Evolutionary conservation across 2,113 vertebrate species (phyloP).

Genomic region (Gnathonemus longibarbis): DNA sequence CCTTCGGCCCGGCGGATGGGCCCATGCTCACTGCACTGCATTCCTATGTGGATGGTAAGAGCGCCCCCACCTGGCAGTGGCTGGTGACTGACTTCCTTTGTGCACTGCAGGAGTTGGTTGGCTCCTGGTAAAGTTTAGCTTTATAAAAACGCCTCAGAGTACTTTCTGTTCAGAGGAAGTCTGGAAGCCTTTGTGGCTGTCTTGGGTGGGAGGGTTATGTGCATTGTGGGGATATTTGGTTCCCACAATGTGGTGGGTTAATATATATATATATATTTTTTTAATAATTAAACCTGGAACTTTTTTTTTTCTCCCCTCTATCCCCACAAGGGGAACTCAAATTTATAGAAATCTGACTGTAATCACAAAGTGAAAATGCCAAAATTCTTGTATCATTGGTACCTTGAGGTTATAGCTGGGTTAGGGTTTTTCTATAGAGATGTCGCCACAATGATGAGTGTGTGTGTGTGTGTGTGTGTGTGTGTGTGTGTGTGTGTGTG

Average conservation of each 20-base stretch:
- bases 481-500: too few relatives aligned
- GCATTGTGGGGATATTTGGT: neutral
- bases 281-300: too few relatives aligned
- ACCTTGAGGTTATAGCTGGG: too few relatives aligned
- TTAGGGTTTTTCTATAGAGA: too few relatives aligned
- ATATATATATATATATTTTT: too few relatives aligned
- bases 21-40: slow-evolving; percentile 80
- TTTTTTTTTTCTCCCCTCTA: too few relatives aligned
- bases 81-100: slow-evolving; percentile 38
- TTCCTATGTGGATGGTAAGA: slow-evolving; percentile 90
- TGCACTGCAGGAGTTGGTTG: neutral
- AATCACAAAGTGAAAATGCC: too few relatives aligned
- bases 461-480: too few relatives aligned
- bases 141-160: neutral
- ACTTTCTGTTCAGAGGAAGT: neutral
- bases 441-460: too few relatives aligned
- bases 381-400: too few relatives aligned
- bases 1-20: slow-evolving; percentile 76
- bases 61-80: slow-evolving; percentile 32
- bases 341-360: too few relatives aligned
- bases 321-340: too few relatives aligned
- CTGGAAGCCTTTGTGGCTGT: neutral
- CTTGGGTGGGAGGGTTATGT: neutral
- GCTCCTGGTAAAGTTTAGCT: neutral
- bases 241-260: neutral